A percentile compares a stretch with the other conserved stretches of the same genome.
Conservation (phyloP, 2,888 invertebrate genomes). For the Noctuana brunneofusca region DNA sequence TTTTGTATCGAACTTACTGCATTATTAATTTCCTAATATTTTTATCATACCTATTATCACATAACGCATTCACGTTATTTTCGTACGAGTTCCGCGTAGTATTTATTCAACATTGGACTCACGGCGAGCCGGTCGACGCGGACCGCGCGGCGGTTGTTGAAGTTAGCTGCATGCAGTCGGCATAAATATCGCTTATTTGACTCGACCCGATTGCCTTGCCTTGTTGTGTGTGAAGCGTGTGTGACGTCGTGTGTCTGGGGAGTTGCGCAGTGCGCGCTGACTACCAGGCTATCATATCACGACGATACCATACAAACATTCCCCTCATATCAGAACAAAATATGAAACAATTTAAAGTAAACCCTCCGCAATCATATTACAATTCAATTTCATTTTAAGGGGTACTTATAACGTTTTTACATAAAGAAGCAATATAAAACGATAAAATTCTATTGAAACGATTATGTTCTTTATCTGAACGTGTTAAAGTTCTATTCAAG, state of each 20-base stretch:
- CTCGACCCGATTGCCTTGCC: constrained; percentile 38
- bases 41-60: too few relatives aligned
- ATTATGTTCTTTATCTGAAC: not conserved
- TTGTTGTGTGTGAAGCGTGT: constrained; percentile 45
- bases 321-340: constrained; percentile 45
- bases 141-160: not conserved
- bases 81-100: too few relatives aligned
- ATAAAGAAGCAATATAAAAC: not conserved
- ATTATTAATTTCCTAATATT: too few relatives aligned
- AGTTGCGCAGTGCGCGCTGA: constrained; percentile 82
- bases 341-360: constrained; percentile 38
- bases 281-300: constrained; percentile 68
- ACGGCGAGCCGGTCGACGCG: not conserved
- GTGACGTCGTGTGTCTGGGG: constrained; percentile 76
- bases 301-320: constrained; percentile 54
- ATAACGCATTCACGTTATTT: too few relatives aligned
- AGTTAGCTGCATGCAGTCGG: too few relatives aligned
- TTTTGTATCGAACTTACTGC: too few relatives aligned
- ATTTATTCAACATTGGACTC: too few relatives aligned
- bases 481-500: not conserved
- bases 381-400: not conserved
- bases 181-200: constrained; percentile 31
- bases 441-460: not conserved
- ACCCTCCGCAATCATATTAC: constrained; percentile 38
- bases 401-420: constrained; percentile 11